phyloP scores from a whole-genome alignment of 2,797 vertebrate genomes.

The Austrolebias charrua region DNA sequence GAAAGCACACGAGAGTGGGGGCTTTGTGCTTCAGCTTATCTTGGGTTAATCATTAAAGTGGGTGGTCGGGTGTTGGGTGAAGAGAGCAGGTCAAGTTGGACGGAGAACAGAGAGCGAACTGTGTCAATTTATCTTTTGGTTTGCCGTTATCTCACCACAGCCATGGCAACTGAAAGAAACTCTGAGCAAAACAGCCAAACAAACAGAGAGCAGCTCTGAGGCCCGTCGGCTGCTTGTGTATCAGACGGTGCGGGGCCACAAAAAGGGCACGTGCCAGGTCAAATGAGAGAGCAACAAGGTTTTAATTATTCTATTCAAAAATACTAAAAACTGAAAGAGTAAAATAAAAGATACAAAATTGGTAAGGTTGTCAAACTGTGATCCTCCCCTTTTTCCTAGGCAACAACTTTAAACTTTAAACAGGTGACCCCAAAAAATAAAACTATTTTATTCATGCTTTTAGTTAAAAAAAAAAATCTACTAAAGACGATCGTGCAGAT shows the following conservation, averaged over 20 bases:
- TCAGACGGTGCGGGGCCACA: neutral
- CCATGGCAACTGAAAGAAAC: conserved; percentile 60
- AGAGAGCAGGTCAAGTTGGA: conserved; percentile 39
- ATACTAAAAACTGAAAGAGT: too few species aligned
- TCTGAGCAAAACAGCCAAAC: conserved; percentile 48
- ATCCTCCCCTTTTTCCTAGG: too few species aligned
- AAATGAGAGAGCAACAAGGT: neutral
- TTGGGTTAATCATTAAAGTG: conserved; percentile 63
- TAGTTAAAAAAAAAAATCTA: too few species aligned
- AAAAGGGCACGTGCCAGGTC: neutral
- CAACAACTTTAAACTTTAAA: too few species aligned
- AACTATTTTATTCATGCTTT: too few species aligned
- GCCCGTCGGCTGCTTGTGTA: conserved; percentile 2
- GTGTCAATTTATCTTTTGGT: conserved; percentile 42
- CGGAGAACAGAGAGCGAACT: conserved; percentile 48
- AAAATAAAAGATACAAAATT: too few species aligned
- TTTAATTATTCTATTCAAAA: neutral
- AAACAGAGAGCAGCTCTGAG: neutral
- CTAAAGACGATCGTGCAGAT: too few species aligned
- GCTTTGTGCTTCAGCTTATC: conserved; percentile 59
- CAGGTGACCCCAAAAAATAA: too few species aligned
- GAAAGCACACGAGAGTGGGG: conserved; percentile 33
- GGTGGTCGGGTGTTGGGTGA: conserved; percentile 55
- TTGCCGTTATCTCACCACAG: conserved; percentile 47
- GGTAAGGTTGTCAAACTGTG: too few species aligned